phyloP scores from a whole-genome alignment of 30 jellyfish, hydroid and myxozoan species.

The Aurelia sp. region DNA sequence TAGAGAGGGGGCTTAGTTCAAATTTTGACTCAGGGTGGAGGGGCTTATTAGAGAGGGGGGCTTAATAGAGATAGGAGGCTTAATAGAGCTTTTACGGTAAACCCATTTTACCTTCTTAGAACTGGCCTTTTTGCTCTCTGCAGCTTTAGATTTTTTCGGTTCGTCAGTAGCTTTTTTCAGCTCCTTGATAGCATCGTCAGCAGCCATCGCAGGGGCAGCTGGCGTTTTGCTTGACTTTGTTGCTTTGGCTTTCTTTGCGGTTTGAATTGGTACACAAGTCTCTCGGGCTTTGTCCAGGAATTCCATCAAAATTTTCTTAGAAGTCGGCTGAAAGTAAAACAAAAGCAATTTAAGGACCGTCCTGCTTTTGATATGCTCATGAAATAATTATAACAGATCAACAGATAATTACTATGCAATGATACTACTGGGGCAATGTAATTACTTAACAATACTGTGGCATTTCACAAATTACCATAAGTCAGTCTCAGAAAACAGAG shows the following conservation, averaged over 20 bases:
- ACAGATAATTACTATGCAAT: too few species aligned
- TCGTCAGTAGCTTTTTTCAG: slow-evolving; percentile 22
- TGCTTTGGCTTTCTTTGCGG: slow-evolving; percentile 65
- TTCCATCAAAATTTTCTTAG: slow-evolving; percentile 70
- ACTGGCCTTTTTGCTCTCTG: slow-evolving; percentile 43
- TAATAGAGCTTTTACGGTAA: too few species aligned
- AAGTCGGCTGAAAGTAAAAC: slow-evolving; percentile 67
- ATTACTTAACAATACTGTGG: too few species aligned
- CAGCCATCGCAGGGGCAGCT: slow-evolving; percentile 22
- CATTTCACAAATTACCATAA: too few species aligned
- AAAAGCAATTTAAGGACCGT: not conserved
- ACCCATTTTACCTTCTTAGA: slow-evolving; percentile 45
- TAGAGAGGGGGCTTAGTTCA: too few species aligned
- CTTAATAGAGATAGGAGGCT: too few species aligned
- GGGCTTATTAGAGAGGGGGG: too few species aligned
- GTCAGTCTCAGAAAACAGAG: too few species aligned
- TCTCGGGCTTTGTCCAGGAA: slow-evolving; percentile 88
- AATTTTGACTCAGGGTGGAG: too few species aligned
- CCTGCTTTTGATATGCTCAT: too few species aligned
- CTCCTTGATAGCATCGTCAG: slow-evolving; percentile 27
- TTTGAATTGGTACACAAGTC: slow-evolving; percentile 81
- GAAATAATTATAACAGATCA: too few species aligned
- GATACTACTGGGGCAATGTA: too few species aligned
- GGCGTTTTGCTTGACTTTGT: slow-evolving; percentile 16
- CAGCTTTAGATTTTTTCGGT: slow-evolving; percentile 36